Percentiles rank a stretch among this genome's conserved stretches.
These are phyloP conservation scores for Rhagium mordax DNA, from an alignment of 2,888 invertebrate genomes.

Conservation along the genomic window DNA sequence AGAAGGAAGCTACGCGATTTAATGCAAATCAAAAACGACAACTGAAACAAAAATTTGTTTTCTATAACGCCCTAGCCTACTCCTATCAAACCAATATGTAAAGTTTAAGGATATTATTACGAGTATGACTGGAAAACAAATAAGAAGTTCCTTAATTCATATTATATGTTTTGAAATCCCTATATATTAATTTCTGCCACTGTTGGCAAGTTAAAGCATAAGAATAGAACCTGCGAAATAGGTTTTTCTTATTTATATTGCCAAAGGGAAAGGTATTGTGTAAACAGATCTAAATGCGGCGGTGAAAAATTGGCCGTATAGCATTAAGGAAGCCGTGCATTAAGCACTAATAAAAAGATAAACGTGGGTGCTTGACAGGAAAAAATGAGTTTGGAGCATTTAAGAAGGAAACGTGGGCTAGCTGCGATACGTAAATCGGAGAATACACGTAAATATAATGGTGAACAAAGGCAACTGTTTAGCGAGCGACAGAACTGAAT, in stretches of 20 bases:
- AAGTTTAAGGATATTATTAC: too few species aligned
- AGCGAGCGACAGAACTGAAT: conserved; percentile 67
- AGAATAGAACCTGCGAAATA: neutral
- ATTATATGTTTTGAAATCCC: too few species aligned
- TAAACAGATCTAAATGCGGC: conserved; percentile 23
- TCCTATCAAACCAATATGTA: too few species aligned
- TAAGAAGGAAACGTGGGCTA: conserved; percentile 54
- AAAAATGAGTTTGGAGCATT: conserved; percentile 42
- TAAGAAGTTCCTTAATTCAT: too few species aligned
- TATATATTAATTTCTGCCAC: neutral
- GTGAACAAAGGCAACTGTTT: conserved; percentile 68
- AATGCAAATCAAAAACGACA: too few species aligned
- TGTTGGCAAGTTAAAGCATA: neutral
- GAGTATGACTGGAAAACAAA: too few species aligned
- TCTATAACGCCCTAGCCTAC: too few species aligned
- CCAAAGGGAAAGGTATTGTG: conserved; percentile 31
- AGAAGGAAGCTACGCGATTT: too few species aligned
- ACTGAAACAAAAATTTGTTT: too few species aligned
- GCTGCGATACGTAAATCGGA: conserved; percentile 61
- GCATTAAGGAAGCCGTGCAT: conserved; percentile 46
- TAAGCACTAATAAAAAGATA: conserved; percentile 57
- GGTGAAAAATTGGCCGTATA: conserved; percentile 32
- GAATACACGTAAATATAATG: conserved; percentile 64
- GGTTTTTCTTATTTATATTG: conserved; percentile 23
- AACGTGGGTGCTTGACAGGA: conserved; percentile 46